Base-by-base conservation (phyloP, 2,888 invertebrate genomes). In the Phyto melanocephala region DNA sequence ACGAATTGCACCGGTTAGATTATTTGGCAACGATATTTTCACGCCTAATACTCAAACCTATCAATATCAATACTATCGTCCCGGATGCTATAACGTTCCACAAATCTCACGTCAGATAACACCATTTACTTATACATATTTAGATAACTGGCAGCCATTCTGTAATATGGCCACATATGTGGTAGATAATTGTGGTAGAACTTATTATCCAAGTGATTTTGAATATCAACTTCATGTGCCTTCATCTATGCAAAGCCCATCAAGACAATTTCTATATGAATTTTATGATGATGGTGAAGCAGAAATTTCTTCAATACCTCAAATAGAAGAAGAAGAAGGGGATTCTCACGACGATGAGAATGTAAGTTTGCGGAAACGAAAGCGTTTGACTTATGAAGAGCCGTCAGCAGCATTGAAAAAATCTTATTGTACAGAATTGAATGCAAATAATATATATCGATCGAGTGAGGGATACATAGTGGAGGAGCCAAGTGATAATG, bases 401-500 rank as follows among this genome's bases (percentile, higher is more conserved):
- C 2, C 17, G 22, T 37, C 50, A 52, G 17, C 4, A 13, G 52
- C 13, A 11, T 45, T 45, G 17, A 63, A 8, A 10, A 63, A 74
- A 45, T 47, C 50, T 13, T 11, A 35, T 42, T 45, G 50, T 7
- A 20, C 13, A 15, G 62, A 56, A 33, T 24, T 47, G 3, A 37
- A 10, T 24, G 17, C 15, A 5, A 50, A 20, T 22, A 11, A 82
- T 72, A 71, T 86, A 13, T 88, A 89, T 80, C 84, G 86, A 42
- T 58, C 88, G n/a, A 84, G 85, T 35, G 81, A 87, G 33, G 87
- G 87, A 3, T 90, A 90, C 65, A 70, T 87, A 37, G 90, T 90
- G 0, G 90, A 90, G 81, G 90, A 90, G 65, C 90, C 90, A 1
- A 80, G 20, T 15, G 86, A 87, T 24, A 62, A 68, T 63, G 24